Evolutionary conservation across 2,888 invertebrate genomes (phyloP), one percentile per base, ranked within the genome.

Genomic region (Lasioglossum figueresi): DNA sequence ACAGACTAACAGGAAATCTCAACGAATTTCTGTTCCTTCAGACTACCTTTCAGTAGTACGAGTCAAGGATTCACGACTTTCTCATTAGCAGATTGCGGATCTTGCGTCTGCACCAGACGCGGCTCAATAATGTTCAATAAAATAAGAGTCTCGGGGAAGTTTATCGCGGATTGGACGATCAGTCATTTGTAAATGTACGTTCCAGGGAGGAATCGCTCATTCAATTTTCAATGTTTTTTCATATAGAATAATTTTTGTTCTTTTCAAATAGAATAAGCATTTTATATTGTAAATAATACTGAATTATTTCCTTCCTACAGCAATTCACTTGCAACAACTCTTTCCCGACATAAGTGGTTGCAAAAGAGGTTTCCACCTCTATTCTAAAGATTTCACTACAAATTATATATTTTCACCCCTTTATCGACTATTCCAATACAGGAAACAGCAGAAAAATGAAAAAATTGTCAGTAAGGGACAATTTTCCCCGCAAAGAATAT

Each of bases 51-150:
- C 72, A 84, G 79, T 76, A 34, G 80, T 76, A 68, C 76, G 76
- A 80, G 80, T 76, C 85, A 79, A 84, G 63, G 79, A 79, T 66
- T 79, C 56, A 45, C 70, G 52, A 56, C 43, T 43, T 72, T 34
- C 63, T 56, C 52, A 52, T 85, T 68, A 68, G 37, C 66, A 68
- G 66, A 68, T 34, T 34, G 66, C 66, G 37, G 34, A 68, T 68
- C 66, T 68, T 68, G 8, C 19, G 16, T 31, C 31, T 16, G 27
- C 63, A 6, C 19, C 63, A 16, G 63, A 63, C 63, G 31, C 16
- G 63, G 63, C 63, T 31, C 63, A 4, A 63, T 63, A 16, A 31
- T 31, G 63, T 63, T 31, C 63, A 31, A 63, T 63, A 63, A 63
- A 63, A 31, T 63, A 31, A 31, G 63, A 16, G 0, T 19, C 16